A percentile compares a stretch with the other conserved stretches of the same genome.
These are phyloP conservation scores for Fregata magnificens DNA, from an alignment of 2,113 vertebrate genomes.

Conservation along the genomic window DNA sequence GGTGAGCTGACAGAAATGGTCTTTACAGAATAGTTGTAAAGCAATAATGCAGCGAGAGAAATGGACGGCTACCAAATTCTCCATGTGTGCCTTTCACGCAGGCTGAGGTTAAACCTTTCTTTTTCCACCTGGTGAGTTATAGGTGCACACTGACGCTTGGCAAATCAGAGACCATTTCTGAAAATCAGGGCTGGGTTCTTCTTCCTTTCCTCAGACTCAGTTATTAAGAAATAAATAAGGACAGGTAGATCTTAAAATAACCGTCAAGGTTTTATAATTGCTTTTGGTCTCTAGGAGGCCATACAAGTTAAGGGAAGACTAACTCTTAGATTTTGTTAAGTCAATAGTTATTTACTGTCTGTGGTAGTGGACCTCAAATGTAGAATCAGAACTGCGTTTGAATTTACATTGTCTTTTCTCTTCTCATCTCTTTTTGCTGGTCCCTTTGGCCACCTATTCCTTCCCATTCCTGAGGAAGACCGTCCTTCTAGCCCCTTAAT, in stretches of 20 bases:
- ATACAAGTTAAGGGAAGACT: not conserved
- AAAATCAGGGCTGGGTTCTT: not conserved
- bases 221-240: not conserved
- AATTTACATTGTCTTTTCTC: not conserved
- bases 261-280: not conserved
- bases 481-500: not conserved
- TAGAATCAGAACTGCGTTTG: not conserved
- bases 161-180: not conserved
- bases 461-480: not conserved
- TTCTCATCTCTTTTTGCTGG: not conserved
- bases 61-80: not conserved
- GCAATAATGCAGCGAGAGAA: not conserved
- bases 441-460: not conserved
- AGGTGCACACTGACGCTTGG: not conserved
- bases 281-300: not conserved
- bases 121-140: not conserved
- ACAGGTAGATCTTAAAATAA: not conserved
- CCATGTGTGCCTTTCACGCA: accelerated
- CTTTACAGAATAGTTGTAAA: not conserved
- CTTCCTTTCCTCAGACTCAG: not conserved
- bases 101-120: not conserved
- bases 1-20: not conserved
- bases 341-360: not conserved
- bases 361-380: not conserved
- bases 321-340: not conserved